Evolutionary conservation across 2,888 invertebrate species (phyloP).

Genomic region (Oegoconia quadripuncta): DNA sequence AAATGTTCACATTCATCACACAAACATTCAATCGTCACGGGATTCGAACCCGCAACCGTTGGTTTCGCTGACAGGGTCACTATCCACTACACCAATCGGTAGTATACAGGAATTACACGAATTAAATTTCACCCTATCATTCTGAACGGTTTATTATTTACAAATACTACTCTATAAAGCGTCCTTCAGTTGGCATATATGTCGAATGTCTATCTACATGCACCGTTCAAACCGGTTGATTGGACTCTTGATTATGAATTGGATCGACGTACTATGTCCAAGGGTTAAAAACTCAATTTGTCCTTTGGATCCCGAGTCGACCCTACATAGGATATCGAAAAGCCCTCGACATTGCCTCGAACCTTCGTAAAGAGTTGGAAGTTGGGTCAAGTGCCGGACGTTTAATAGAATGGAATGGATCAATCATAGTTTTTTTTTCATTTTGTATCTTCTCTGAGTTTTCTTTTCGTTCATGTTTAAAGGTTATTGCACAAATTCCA

Average conservation of each 20-base stretch:
- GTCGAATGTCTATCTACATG: no score
- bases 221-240: not conserved
- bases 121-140: no score
- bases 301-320: slow-evolving; percentile 19
- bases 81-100: no score
- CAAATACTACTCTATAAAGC: no score
- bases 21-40: no score
- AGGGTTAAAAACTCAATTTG: slow-evolving; percentile 33
- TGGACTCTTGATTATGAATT: not conserved
- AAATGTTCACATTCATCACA: no score
- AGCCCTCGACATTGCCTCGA: slow-evolving; percentile 18
- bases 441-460: not conserved
- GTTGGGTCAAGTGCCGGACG: slow-evolving; percentile 14
- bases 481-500: not conserved
- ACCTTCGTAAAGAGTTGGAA: slow-evolving; percentile 9
- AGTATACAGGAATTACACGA: no score
- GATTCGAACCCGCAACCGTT: no score
- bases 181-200: no score
- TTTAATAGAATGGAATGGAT: slow-evolving; percentile 26
- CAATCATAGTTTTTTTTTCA: slow-evolving; percentile 7
- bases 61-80: no score
- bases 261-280: slow-evolving; percentile 15
- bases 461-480: not conserved
- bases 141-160: no score
- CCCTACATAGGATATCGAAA: slow-evolving; percentile 29